phyloP scores from a whole-genome alignment of 2,113 vertebrate species.

The Anguilla rostrata region DNA sequence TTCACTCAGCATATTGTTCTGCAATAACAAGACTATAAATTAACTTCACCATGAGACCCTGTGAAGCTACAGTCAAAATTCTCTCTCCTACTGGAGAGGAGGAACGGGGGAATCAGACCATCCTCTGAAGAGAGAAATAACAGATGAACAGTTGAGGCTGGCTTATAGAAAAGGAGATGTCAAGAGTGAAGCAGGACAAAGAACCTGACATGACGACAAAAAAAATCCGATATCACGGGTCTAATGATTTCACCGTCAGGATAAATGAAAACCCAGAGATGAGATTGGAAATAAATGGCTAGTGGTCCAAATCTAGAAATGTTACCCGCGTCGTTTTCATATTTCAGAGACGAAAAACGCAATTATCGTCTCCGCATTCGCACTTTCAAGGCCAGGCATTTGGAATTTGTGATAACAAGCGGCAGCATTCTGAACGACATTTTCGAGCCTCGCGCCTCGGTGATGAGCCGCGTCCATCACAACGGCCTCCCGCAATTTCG shows the following conservation, averaged over 20 bases:
- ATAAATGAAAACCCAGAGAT: constrained; percentile 64
- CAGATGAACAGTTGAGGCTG: constrained; percentile 50
- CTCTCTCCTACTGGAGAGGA: not conserved
- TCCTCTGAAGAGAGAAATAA: constrained; percentile 66
- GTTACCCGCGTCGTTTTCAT: constrained; percentile 10
- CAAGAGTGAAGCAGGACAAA: constrained; percentile 51
- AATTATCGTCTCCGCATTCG: constrained; percentile 14
- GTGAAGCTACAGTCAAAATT: not conserved
- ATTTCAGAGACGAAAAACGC: constrained; percentile 46
- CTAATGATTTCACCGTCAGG: constrained; percentile 70
- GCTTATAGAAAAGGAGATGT: constrained; percentile 63
- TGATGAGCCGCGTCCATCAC: constrained; percentile 45
- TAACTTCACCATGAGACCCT: not conserved
- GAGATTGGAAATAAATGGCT: constrained; percentile 56
- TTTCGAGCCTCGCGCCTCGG: constrained; percentile 28
- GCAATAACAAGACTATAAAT: not conserved
- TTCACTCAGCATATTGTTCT: not conserved
- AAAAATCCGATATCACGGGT: constrained; percentile 68
- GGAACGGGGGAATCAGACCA: constrained; percentile 57
- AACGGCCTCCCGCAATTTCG: not conserved
- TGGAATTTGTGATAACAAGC: constrained; percentile 28
- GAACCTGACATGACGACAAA: constrained; percentile 66
- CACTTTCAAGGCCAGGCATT: not conserved
- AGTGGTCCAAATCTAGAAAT: constrained; percentile 34
- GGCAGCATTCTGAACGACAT: constrained; percentile 12